Conservation (phyloP, 2,888 invertebrate species). For the Atethmia centrago region DNA sequence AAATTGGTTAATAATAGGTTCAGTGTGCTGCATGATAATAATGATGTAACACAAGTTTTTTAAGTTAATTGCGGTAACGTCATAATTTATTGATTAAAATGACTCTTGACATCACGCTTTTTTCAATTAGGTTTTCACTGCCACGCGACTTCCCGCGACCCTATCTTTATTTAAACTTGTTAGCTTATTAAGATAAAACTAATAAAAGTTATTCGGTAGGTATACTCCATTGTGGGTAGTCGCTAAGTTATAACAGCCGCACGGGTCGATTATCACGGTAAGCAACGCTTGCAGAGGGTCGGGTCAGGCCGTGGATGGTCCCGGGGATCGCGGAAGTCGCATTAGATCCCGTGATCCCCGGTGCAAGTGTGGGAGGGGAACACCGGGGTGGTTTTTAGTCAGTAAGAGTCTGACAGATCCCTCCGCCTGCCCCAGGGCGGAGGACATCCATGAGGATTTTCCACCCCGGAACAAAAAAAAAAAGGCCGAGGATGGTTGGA, state of each 20-base stretch:
- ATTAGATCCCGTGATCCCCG: too few relatives aligned
- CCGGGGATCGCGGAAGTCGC: too few relatives aligned
- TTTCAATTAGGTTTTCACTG: not conserved
- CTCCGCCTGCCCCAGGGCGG: too few relatives aligned
- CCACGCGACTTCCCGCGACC: not conserved
- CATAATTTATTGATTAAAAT: not conserved
- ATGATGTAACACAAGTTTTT: slow-evolving; percentile 27
- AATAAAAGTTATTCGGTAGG: not conserved
- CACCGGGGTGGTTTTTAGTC: too few relatives aligned
- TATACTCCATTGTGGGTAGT: too few relatives aligned
- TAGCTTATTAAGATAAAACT: not conserved
- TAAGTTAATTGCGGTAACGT: not conserved
- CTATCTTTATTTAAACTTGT: not conserved
- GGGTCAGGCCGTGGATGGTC: not conserved
- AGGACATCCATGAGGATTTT: too few relatives aligned
- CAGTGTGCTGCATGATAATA: not conserved
- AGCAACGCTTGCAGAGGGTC: too few relatives aligned
- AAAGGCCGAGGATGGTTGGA: too few relatives aligned
- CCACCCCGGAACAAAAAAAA: too few relatives aligned
- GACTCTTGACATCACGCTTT: not conserved
- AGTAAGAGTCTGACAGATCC: too few relatives aligned
- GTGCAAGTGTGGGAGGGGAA: too few relatives aligned
- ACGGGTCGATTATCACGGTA: too few relatives aligned
- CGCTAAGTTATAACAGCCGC: not conserved
- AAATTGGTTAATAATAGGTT: slow-evolving; percentile 16